Conservation (phyloP, 2,113 vertebrate species). For the Amphiprion ocellaris region DNA sequence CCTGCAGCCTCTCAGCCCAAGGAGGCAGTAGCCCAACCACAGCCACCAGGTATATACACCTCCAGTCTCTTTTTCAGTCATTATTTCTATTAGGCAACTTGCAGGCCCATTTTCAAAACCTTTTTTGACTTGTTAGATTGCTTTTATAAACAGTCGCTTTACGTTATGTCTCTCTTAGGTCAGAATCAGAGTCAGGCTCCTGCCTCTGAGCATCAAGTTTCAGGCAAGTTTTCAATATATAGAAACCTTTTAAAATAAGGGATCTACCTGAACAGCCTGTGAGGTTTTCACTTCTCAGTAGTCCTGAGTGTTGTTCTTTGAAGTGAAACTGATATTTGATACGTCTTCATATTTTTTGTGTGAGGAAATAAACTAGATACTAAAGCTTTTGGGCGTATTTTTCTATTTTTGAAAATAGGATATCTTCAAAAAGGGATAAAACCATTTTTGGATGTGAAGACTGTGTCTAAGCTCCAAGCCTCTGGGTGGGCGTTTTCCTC, state of each 20-base stretch:
- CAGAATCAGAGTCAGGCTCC: conserved; percentile 59
- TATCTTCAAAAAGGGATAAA: neutral
- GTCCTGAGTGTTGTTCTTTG: neutral
- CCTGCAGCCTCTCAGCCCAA: conserved; percentile 68
- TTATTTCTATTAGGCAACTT: neutral
- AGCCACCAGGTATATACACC: conserved; percentile 59
- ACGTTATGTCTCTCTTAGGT: conserved; percentile 44
- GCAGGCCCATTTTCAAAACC: neutral
- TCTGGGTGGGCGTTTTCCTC: neutral
- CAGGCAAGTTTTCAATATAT: conserved; percentile 74
- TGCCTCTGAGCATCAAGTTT: conserved; percentile 66
- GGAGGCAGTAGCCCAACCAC: conserved; percentile 55
- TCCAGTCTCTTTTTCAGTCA: neutral
- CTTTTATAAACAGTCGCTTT: neutral
- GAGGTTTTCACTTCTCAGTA: neutral
- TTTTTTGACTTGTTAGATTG: neutral
- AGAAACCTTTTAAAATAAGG: neutral
- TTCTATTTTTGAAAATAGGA: neutral
- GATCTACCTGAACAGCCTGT: neutral
- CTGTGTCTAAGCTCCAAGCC: neutral
- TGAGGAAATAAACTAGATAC: neutral
- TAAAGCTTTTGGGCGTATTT: neutral
- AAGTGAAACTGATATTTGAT: neutral
- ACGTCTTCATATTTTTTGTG: neutral
- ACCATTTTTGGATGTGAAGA: neutral